Percentiles rank a stretch among this genome's conserved stretches.
Evolutionary conservation across 2,888 invertebrate genomes (phyloP).

Genomic region (Tetheella fluctuosa): DNA sequence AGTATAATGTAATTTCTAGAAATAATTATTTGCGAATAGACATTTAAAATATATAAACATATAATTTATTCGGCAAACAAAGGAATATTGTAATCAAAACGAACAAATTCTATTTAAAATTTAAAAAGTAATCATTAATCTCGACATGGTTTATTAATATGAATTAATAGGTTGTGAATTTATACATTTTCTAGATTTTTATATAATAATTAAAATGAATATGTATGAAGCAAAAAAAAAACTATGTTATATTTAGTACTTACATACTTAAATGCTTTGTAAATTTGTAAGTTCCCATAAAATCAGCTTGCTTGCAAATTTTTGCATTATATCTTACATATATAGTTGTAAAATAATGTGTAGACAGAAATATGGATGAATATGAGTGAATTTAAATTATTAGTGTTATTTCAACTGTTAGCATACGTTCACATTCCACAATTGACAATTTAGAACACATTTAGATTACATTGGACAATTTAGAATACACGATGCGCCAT

Average conservation of each 20-base stretch:
- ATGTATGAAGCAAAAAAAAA: slow-evolving; percentile 54
- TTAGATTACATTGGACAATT: too few relatives aligned
- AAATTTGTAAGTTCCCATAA: slow-evolving; percentile 42
- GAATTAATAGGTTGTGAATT: slow-evolving; percentile 82
- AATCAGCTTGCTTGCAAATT: slow-evolving; percentile 56
- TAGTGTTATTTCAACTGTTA: neutral
- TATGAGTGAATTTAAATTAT: neutral
- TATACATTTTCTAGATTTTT: slow-evolving; percentile 83
- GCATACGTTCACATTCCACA: too few relatives aligned
- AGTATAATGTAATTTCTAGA: slow-evolving; percentile 23
- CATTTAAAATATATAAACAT: slow-evolving; percentile 34
- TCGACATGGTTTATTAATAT: slow-evolving; percentile 36
- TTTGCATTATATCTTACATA: neutral
- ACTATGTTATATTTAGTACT: too few relatives aligned
- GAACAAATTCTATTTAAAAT: slow-evolving; percentile 43
- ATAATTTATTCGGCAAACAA: slow-evolving; percentile 24
- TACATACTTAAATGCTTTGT: slow-evolving; percentile 42
- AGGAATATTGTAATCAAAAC: neutral
- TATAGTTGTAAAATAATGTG: slow-evolving; percentile 10
- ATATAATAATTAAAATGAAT: slow-evolving; percentile 65
- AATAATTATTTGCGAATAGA: slow-evolving; percentile 42
- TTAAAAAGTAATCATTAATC: slow-evolving; percentile 40
- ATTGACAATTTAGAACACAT: too few relatives aligned
- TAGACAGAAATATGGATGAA: neutral
- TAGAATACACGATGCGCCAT: too few relatives aligned